Percentiles rank a stretch among this genome's conserved stretches.
Conservation (phyloP, 2,797 vertebrate genomes). For the Knipowitschia caucasica region DNA sequence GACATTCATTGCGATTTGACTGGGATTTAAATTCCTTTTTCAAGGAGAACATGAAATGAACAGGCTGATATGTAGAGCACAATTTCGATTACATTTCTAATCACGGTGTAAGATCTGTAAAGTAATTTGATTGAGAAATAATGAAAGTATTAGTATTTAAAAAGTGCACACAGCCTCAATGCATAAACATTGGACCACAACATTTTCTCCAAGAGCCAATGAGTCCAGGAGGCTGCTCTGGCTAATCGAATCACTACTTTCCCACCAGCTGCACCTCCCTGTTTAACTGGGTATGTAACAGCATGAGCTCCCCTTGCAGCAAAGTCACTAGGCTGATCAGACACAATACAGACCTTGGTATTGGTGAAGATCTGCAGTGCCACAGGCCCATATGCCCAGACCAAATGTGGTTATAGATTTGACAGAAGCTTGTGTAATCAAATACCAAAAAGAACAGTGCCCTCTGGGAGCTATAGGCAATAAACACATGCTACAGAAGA, state of each 20-base stretch:
- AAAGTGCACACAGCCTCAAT: slow-evolving; percentile 66
- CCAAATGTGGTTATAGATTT: slow-evolving; percentile 73
- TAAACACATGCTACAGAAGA: slow-evolving; percentile 54
- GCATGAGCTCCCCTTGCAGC: slow-evolving; percentile 47
- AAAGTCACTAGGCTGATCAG: slow-evolving; percentile 58
- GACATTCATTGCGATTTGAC: too few relatives aligned
- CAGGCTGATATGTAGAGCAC: too few relatives aligned
- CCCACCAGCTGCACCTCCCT: slow-evolving; percentile 69
- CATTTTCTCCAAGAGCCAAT: slow-evolving; percentile 35
- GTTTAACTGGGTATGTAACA: slow-evolving; percentile 17
- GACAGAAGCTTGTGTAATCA: slow-evolving; percentile 70
- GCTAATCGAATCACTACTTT: slow-evolving; percentile 75
- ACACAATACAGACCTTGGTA: slow-evolving; percentile 41
- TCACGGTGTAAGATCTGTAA: slow-evolving; percentile 50
- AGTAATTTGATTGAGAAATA: slow-evolving; percentile 56
- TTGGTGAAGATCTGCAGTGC: slow-evolving; percentile 59
- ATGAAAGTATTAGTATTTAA: slow-evolving; percentile 73
- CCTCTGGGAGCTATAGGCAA: slow-evolving; percentile 70
- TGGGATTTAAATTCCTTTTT: too few relatives aligned
- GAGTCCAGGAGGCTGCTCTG: slow-evolving; percentile 39
- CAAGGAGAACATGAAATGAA: too few relatives aligned
- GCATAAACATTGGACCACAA: slow-evolving; percentile 57
- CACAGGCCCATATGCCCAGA: slow-evolving; percentile 26
- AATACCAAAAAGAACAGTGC: slow-evolving; percentile 67
- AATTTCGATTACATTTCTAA: too few relatives aligned